A percentile compares a stretch with the other conserved stretches of the same genome.
Conservation (phyloP, 2,113 vertebrate genomes). For the Emydocephalus ijimae region DNA sequence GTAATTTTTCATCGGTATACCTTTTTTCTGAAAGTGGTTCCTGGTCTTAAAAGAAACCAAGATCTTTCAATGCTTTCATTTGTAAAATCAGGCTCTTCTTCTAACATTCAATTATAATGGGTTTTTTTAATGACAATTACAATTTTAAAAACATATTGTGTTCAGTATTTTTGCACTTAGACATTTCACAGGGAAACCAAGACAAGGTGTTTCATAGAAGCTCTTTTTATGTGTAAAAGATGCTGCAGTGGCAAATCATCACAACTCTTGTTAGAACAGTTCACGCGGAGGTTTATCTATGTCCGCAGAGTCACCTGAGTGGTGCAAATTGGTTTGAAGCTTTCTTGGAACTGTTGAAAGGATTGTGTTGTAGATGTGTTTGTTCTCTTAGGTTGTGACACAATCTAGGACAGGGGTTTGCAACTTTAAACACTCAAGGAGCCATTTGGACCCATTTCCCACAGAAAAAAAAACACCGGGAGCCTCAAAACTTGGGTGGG, state of each 20-base stretch:
- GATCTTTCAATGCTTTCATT: neutral
- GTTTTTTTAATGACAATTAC: slow-evolving; percentile 13
- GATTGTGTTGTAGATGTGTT: too few species aligned
- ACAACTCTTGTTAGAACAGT: neutral
- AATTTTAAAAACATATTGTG: neutral
- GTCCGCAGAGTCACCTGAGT: too few species aligned
- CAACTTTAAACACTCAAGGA: too few species aligned
- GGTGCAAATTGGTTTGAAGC: too few species aligned
- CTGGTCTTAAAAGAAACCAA: slow-evolving; percentile 13
- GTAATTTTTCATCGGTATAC: neutral
- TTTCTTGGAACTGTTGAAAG: too few species aligned
- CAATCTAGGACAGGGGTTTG: too few species aligned
- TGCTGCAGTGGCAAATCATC: neutral
- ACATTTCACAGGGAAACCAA: neutral
- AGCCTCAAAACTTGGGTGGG: too few species aligned
- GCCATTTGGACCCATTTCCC: too few species aligned
- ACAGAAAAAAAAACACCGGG: too few species aligned
- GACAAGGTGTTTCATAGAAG: neutral
- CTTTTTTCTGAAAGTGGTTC: neutral
- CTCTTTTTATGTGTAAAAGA: neutral
- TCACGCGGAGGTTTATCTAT: too few species aligned
- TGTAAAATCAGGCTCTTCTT: neutral
- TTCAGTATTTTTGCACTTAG: neutral
- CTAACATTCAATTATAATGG: slow-evolving; percentile 31
- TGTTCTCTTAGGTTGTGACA: too few species aligned